phyloP scores from a whole-genome alignment of 2,888 invertebrate genomes.

The Noctua pronuba region DNA sequence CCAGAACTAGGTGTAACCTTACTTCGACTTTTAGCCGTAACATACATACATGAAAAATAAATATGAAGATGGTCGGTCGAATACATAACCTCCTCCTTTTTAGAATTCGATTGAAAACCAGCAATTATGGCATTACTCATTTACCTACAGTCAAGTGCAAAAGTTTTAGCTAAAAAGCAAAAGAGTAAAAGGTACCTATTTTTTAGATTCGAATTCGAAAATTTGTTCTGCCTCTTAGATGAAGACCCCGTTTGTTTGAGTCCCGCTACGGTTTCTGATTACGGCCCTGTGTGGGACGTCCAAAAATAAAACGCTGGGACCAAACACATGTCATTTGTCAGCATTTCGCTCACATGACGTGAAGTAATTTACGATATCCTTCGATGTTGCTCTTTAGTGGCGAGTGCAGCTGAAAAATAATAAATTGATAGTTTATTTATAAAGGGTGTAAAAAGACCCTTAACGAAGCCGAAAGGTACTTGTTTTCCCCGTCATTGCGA shows the following conservation, averaged over 20 bases:
- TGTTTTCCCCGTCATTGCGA: no score
- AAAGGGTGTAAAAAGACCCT: no score
- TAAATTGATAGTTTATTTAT: no score
- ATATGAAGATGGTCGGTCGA: no score
- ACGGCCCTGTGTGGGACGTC: slow-evolving; percentile 75
- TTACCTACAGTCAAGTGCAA: slow-evolving; percentile 7
- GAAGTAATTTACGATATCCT: slow-evolving; percentile 82
- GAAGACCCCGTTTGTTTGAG: slow-evolving; percentile 53
- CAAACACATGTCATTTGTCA: slow-evolving; percentile 87
- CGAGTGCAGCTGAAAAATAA: slow-evolving; percentile 51
- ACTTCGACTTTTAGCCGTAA: no score
- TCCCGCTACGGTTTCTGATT: slow-evolving; percentile 74
- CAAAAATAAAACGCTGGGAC: slow-evolving; percentile 81
- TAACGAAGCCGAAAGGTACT: no score
- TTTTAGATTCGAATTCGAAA: slow-evolving; percentile 49
- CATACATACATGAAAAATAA: no score
- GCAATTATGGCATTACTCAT: neutral
- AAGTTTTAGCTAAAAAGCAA: slow-evolving; percentile 9
- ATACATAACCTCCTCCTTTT: neutral
- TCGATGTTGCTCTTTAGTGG: slow-evolving; percentile 74
- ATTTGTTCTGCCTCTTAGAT: slow-evolving; percentile 34
- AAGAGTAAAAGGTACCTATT: neutral
- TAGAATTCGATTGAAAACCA: neutral
- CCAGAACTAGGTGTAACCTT: no score
- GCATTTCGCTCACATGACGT: slow-evolving; percentile 82